These are phyloP conservation scores for Tamias sibiricus DNA, from an alignment of 2,113 vertebrate species.

Conservation along the genomic window DNA sequence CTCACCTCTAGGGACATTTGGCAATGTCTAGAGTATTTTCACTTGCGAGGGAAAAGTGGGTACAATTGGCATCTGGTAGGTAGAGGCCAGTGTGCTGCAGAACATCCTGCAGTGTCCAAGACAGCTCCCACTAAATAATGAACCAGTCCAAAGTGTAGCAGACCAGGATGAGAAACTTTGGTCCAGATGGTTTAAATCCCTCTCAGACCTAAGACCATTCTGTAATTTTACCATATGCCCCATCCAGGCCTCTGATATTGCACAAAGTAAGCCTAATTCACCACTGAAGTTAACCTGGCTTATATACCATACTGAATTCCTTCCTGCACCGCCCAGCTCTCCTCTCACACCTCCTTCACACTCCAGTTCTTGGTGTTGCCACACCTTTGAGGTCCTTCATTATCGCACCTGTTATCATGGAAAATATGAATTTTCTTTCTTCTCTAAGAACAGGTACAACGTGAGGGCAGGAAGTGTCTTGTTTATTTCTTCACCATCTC, in stretches of 20 bases:
- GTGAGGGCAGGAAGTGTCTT: neutral
- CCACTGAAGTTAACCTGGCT: neutral
- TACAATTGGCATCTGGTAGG: neutral
- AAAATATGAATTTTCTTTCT: neutral
- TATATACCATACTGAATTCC: neutral
- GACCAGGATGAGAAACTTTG: neutral
- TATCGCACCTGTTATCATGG: neutral
- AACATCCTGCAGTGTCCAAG: neutral
- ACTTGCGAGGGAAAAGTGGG: neutral
- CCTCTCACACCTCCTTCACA: neutral
- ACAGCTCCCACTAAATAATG: neutral
- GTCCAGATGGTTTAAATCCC: neutral
- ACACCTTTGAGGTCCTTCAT: neutral
- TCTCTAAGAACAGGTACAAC: neutral
- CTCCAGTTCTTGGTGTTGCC: neutral
- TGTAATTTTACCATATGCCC: neutral
- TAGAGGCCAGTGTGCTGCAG: neutral
- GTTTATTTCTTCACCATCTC: neutral
- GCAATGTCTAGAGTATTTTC: neutral
- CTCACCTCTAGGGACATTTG: rapidly evolving
- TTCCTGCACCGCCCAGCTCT: neutral
- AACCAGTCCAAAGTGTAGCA: neutral
- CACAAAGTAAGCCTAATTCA: neutral
- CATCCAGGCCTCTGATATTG: neutral
- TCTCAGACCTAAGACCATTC: neutral